Conservation (phyloP, 2,797 vertebrate genomes). For the Cercopithecus diana region DNA sequence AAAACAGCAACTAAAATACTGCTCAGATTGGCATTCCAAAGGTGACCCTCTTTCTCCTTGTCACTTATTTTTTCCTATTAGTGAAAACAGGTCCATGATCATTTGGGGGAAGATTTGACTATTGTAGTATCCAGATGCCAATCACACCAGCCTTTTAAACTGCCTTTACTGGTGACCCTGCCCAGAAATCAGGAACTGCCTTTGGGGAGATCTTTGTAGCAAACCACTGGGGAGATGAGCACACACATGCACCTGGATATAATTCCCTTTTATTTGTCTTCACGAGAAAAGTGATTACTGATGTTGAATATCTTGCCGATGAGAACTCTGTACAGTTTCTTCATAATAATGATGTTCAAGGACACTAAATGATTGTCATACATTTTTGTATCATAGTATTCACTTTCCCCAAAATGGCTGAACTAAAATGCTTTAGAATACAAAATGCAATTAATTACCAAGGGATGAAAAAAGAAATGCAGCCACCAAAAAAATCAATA, state of each 20-base stretch:
- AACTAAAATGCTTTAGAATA: neutral
- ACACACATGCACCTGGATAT: constrained; percentile 5
- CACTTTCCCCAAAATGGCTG: neutral
- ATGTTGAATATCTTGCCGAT: constrained; percentile 54
- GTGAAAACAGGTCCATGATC: constrained; percentile 35
- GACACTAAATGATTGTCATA: constrained; percentile 49
- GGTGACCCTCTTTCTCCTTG: constrained; percentile 61
- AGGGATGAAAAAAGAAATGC: neutral
- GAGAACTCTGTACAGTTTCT: constrained; percentile 56
- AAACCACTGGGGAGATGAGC: constrained; percentile 47
- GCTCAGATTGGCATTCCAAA: constrained; percentile 47
- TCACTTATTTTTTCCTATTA: neutral
- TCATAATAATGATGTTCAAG: constrained; percentile 64
- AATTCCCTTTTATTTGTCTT: constrained; percentile 75
- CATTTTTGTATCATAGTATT: neutral
- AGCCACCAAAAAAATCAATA: constrained; percentile 37
- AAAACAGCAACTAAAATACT: neutral
- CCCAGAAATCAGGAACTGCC: constrained; percentile 51
- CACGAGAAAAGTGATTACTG: constrained; percentile 49
- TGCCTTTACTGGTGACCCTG: constrained; percentile 44
- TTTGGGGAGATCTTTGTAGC: constrained; percentile 66
- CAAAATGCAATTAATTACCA: constrained; percentile 52
- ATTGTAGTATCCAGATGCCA: constrained; percentile 14
- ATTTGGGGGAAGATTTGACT: constrained; percentile 30
- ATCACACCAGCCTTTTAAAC: constrained; percentile 67